Evolutionary conservation across 2,797 vertebrate genomes (phyloP).

Genomic region (Semotilus atromaculatus): DNA sequence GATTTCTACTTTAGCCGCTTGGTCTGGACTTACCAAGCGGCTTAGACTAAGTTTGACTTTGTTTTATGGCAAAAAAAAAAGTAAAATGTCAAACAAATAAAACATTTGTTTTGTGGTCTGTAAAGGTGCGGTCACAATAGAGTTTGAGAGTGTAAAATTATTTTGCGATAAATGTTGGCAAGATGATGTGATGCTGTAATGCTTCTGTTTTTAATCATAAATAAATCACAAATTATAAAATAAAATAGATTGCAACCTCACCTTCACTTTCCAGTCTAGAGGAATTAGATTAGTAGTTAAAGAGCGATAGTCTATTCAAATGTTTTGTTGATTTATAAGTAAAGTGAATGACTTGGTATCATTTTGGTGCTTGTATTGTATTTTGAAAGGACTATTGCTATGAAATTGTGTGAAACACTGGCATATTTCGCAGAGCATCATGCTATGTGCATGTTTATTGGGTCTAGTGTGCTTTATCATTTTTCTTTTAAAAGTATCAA

Average conservation of each 20-base stretch:
- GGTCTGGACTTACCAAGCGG: slow-evolving; percentile 40
- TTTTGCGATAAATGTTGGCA: neutral
- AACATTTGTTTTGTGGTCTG: slow-evolving; percentile 6
- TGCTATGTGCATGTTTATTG: slow-evolving; percentile 33
- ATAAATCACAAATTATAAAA: neutral
- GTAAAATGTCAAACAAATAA: slow-evolving; percentile 1
- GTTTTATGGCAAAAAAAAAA: neutral
- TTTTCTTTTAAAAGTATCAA: slow-evolving; percentile 11
- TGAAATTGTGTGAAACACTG: neutral
- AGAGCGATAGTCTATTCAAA: neutral
- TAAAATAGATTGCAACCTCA: neutral
- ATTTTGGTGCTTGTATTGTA: slow-evolving; percentile 48
- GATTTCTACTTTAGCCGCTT: slow-evolving; percentile 19
- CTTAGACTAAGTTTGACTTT: neutral
- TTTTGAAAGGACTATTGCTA: slow-evolving; percentile 28
- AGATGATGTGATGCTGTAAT: neutral
- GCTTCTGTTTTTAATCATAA: neutral
- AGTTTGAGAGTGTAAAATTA: neutral
- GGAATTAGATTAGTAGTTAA: neutral
- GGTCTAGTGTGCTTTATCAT: slow-evolving; percentile 21
- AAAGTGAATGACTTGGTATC: neutral
- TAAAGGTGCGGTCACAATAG: slow-evolving; percentile 8
- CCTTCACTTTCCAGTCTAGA: slow-evolving; percentile 20
- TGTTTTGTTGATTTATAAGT: neutral
- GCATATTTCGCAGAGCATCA: slow-evolving; percentile 24